Evolutionary conservation across 2,113 vertebrate species (phyloP), one percentile per base, ranked within the genome.

Genomic region (Gorsachius goisagi): DNA sequence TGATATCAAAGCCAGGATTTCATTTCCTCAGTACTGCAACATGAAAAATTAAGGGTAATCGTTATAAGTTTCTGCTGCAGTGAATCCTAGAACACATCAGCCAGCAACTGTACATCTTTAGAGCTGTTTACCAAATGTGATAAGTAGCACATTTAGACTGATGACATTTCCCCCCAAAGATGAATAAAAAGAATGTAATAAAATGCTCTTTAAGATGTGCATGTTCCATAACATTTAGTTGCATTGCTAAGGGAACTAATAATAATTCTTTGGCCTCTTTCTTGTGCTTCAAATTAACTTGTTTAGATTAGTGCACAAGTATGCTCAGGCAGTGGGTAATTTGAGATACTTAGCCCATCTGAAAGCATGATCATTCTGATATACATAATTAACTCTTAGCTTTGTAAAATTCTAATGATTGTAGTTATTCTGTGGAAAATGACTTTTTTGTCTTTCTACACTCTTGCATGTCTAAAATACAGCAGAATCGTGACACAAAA

Each of bases 1-100:
- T 67, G 1, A 17, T 45, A 79, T 49, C 6, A 47, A 62, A 77
- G 3, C 7, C 60, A 44, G 17, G 15, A 41, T 81, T 86, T 81
- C 1, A 49, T 41, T 62, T 72, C 5, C 3, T 49, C 17, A 14
- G 2, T 18, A 55, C 9, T 26, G 13, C 18, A 50, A 47, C 0
- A 2, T 59, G 20, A 55, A 90, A 95, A 60, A 50, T 22, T 39
- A 59, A 41, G 35, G 6, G 2, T 45, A 47, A 62, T 1, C 15
- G 5, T 58, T 17, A 62, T 32, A 17, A n/a, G 3, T 59, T 91
- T 77, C 59, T 84, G 20, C 32, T 78, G 24, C 32, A 88, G 13
- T 59, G 17, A 83, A 55, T 90, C 69, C 53, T 93, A 30, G 16
- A 78, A 66, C 20, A 73, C 9, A 19, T 21, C 18, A 63, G 53